A percentile compares a stretch with the other conserved stretches of the same genome.
phyloP scores from a whole-genome alignment of 2,113 vertebrate genomes.

The Patagioenas fasciata region DNA sequence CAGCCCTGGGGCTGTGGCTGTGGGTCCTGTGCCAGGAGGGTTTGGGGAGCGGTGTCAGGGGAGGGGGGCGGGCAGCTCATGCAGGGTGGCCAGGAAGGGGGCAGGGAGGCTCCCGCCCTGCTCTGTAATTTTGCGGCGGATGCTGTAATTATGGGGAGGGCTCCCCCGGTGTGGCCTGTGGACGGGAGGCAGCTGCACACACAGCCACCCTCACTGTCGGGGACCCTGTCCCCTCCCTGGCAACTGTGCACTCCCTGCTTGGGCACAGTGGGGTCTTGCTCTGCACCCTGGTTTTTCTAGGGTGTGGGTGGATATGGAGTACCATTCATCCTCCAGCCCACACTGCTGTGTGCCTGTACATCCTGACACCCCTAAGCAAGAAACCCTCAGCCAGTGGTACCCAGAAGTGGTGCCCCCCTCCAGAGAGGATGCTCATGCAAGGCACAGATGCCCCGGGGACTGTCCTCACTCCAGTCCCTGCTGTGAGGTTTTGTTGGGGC shows the following conservation, averaged over 20 bases:
- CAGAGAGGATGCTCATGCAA: not conserved
- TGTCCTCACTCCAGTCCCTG: not conserved
- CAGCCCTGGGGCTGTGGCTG: accelerated
- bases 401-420: not conserved
- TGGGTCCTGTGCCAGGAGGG: not conserved
- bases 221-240: not conserved
- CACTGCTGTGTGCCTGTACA: not conserved
- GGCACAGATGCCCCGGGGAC: too few relatives aligned
- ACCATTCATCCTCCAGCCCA: not conserved
- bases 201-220: accelerated
- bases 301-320: accelerated
- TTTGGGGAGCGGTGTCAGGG: not conserved
- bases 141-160: constrained; percentile 15
- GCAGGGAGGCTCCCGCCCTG: not conserved
- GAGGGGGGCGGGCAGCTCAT: not conserved
- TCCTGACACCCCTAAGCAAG: accelerated
- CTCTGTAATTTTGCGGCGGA: constrained; percentile 34
- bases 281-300: not conserved
- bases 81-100: constrained; percentile 27
- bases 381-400: not conserved
- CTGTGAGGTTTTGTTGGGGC: not conserved
- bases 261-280: accelerated
- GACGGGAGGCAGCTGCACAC: not conserved
- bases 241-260: accelerated
- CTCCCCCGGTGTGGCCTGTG: not conserved